phyloP scores from a whole-genome alignment of 2,797 vertebrate species.

The Intellagama lesueurii region DNA sequence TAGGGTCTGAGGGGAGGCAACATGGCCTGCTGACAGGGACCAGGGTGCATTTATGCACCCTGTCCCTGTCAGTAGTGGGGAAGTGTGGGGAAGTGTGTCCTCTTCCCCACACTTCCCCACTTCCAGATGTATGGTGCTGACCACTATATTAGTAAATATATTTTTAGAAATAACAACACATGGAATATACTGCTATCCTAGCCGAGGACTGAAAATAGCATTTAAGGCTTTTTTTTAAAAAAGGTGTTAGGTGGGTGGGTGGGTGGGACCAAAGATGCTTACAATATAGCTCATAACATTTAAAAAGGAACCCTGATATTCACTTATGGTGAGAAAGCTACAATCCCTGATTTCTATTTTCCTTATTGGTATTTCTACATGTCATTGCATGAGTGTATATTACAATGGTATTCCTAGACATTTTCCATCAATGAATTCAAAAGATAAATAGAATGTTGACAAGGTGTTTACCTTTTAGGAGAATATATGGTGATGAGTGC shows the following conservation, averaged over 20 bases:
- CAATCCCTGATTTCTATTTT: background rate
- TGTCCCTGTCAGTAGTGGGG: background rate
- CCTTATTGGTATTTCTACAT: background rate
- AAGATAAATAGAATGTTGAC: conserved; percentile 37
- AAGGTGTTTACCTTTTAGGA: conserved; percentile 58
- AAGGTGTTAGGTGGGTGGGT: background rate
- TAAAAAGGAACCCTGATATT: background rate
- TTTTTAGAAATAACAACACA: background rate
- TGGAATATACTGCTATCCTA: background rate
- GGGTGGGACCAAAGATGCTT: too few species aligned
- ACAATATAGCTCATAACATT: too few species aligned
- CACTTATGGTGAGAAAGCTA: background rate
- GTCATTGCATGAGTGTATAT: background rate
- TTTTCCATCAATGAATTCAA: conserved; percentile 62
- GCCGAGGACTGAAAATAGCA: background rate
- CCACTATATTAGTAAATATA: background rate
- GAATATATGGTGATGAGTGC: conserved; percentile 21
- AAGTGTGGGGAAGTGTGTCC: background rate
- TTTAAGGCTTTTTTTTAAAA: background rate
- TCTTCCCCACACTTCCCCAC: background rate
- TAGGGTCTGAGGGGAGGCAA: too few species aligned
- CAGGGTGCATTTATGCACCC: too few species aligned
- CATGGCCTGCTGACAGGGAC: too few species aligned
- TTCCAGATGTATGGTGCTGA: background rate
- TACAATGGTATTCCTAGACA: background rate